Evolutionary conservation across 2,888 invertebrate species (phyloP).

Genomic region (Camptogramma bilineatum): DNA sequence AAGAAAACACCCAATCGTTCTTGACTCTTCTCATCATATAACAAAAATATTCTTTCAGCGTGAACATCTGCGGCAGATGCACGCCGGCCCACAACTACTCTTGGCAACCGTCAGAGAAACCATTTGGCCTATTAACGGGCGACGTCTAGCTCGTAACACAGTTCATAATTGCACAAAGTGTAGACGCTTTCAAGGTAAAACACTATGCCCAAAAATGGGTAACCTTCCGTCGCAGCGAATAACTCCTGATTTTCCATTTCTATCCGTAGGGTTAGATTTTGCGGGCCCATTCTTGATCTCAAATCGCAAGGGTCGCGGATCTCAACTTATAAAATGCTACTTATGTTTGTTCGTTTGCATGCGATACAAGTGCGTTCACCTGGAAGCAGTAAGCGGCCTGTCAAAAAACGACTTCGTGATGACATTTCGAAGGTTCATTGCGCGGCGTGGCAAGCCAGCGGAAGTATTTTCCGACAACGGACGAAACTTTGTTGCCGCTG

Average conservation of each 20-base stretch:
- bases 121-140: neutral
- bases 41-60: neutral
- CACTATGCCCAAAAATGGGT: neutral
- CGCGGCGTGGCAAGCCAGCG: neutral
- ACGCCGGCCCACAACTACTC: neutral
- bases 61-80: neutral
- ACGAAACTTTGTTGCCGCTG: neutral
- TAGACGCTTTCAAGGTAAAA: neutral
- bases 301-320: neutral
- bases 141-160: neutral
- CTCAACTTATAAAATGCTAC: neutral
- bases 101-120: neutral
- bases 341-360: constrained; percentile 1
- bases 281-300: neutral
- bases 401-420: neutral
- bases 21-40: neutral
- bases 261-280: neutral
- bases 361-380: constrained; percentile 2
- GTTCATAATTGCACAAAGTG: neutral
- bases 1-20: neutral
- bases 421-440: neutral
- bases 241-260: neutral
- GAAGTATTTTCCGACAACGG: neutral
- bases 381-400: neutral
- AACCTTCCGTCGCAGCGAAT: neutral